These are phyloP conservation scores for Thrips palmi DNA, from an alignment of 1,140 invertebrate species.

Conservation along the genomic window DNA sequence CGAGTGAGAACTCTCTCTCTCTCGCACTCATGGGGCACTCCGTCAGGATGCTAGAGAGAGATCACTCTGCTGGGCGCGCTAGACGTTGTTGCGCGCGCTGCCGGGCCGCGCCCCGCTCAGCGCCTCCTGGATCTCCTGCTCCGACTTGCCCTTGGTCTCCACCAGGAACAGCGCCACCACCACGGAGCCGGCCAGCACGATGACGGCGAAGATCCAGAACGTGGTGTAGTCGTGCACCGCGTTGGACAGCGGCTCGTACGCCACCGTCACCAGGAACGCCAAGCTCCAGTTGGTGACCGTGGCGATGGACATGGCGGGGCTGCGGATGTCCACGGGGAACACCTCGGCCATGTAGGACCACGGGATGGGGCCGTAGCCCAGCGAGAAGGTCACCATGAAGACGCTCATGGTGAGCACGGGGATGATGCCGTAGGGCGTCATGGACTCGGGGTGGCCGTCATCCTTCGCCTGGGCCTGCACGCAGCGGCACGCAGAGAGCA, in stretches of 20 bases:
- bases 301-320: constrained; percentile 50
- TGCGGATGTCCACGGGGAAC: constrained; percentile 57
- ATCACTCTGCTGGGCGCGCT: too few species aligned
- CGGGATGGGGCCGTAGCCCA: constrained; percentile 55
- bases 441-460: constrained; percentile 24
- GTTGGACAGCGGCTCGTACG: constrained; percentile 33
- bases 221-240: constrained; percentile 46
- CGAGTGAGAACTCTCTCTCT: too few species aligned
- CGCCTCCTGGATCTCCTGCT: constrained; percentile 60
- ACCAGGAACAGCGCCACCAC: constrained; percentile 60
- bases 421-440: constrained; percentile 40
- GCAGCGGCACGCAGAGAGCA: too few species aligned
- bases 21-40: too few species aligned
- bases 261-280: constrained; percentile 30
- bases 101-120: too few species aligned
- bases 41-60: too few species aligned
- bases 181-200: constrained; percentile 50
- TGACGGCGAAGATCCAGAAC: constrained; percentile 67
- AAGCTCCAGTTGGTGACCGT: constrained; percentile 26
- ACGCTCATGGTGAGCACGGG: constrained; percentile 37
- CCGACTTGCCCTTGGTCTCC: constrained; percentile 79
- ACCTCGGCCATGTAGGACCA: constrained; percentile 70
- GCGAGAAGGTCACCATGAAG: constrained; percentile 30
- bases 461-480: constrained; percentile 28
- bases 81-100: too few species aligned